These are phyloP conservation scores for Nannoperca australis DNA, from an alignment of 2,797 vertebrate genomes.

Conservation along the genomic window DNA sequence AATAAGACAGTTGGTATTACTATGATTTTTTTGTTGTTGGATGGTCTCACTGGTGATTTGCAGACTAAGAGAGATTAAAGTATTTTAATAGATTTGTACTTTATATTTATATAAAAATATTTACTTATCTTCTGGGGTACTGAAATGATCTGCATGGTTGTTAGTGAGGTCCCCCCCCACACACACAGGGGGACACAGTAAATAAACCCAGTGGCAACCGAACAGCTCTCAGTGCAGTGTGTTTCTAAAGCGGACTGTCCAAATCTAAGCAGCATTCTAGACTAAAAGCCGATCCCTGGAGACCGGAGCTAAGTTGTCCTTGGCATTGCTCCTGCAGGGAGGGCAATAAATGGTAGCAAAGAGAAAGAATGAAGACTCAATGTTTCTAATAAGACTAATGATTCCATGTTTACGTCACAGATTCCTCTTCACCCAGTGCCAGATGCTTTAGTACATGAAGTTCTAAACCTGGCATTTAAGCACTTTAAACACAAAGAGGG, in stretches of 20 bases:
- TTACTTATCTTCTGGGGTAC: slow-evolving; percentile 4
- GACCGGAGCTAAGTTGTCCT: slow-evolving; percentile 71
- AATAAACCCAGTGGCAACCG: slow-evolving; percentile 59
- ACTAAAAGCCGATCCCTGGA: slow-evolving; percentile 55
- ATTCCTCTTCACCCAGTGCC: slow-evolving; percentile 99
- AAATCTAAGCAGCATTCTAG: slow-evolving; percentile 61
- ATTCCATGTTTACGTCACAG: slow-evolving; percentile 83
- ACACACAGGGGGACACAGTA: slow-evolving; percentile 39
- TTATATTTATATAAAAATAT: background rate
- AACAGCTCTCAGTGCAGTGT: slow-evolving; percentile 57
- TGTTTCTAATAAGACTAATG: slow-evolving; percentile 68
- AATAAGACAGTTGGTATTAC: background rate
- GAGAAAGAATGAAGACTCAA: slow-evolving; percentile 58
- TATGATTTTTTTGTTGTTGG: background rate
- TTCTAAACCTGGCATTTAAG: slow-evolving; percentile 99
- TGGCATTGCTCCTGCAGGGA: slow-evolving; percentile 65
- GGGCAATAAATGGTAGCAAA: slow-evolving; percentile 63
- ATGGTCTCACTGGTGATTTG: slow-evolving; percentile 5
- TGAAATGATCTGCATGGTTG: slow-evolving; percentile 27
- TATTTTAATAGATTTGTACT: slow-evolving; percentile 6
- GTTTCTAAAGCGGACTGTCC: slow-evolving; percentile 57
- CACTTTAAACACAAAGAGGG: slow-evolving; percentile 99
- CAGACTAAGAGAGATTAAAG: slow-evolving; percentile 7
- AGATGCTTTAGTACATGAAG: slow-evolving; percentile 99
- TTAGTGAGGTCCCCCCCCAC: slow-evolving; percentile 34